These are phyloP conservation scores for Drosophila fulvimacula DNA, from an alignment of 2,888 invertebrate species.

Conservation along the genomic window DNA sequence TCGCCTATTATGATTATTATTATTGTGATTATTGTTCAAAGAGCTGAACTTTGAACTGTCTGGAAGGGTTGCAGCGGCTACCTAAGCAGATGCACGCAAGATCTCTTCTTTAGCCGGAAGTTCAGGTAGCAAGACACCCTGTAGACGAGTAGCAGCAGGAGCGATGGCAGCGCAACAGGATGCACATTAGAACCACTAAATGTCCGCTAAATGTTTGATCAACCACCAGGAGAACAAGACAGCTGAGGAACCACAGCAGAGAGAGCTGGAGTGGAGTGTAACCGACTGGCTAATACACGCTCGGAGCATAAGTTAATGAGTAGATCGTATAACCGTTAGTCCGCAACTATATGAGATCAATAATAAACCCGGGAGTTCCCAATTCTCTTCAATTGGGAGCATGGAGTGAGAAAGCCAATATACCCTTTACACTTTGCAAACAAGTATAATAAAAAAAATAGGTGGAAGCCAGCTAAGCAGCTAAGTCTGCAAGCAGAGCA, in stretches of 20 bases:
- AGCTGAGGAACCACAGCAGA: slow-evolving; percentile 21
- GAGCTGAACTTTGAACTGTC: slow-evolving; percentile 68
- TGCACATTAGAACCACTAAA: slow-evolving; percentile 57
- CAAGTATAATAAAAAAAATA: too few relatives aligned
- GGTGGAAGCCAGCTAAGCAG: too few relatives aligned
- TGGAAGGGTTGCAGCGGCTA: slow-evolving; percentile 42
- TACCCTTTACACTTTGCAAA: too few relatives aligned
- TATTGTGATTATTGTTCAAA: slow-evolving; percentile 55
- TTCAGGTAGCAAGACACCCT: slow-evolving; percentile 69
- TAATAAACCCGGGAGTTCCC: too few relatives aligned
- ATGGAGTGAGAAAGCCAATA: too few relatives aligned
- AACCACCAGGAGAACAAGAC: slow-evolving; percentile 7
- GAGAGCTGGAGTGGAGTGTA: neutral
- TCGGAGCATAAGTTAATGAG: too few relatives aligned
- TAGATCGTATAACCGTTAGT: too few relatives aligned
- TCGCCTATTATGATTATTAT: slow-evolving; percentile 43
- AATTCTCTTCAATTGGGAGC: too few relatives aligned
- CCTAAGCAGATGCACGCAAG: slow-evolving; percentile 42
- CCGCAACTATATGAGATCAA: too few relatives aligned
- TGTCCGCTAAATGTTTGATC: slow-evolving; percentile 2
- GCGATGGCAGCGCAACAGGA: slow-evolving; percentile 65
- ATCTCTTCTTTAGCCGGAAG: slow-evolving; percentile 60
- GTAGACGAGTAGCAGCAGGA: slow-evolving; percentile 5
- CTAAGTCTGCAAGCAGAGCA: too few relatives aligned
- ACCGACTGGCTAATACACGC: neutral